Evolutionary conservation across 2,113 vertebrate genomes (phyloP), one percentile per base, ranked within the genome.

Genomic region (Hyla sarda): DNA sequence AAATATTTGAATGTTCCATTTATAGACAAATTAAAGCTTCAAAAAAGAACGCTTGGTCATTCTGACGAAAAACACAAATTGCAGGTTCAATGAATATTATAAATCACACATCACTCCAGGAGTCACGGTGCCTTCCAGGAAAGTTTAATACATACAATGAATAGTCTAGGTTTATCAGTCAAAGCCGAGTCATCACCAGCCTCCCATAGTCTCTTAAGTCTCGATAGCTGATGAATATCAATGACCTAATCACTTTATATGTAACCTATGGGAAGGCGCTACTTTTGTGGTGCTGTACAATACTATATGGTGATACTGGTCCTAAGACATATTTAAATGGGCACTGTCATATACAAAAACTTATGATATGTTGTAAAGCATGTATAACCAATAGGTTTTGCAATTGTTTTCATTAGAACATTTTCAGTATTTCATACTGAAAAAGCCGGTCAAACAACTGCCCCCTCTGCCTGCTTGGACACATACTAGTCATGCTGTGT

Each of bases 101-200:
- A 32, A 79, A 25, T 37, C 54, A 41, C 2, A 25, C 56, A 62
- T 62, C 54, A 12, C 13, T 14, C 30, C 52, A 58, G 50, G 30
- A 60, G 77, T 45, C 19, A 10, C 16, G 1, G 34, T 45, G 54
- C 34, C 77, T 62, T 80, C 77, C 77, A 45, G 80, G 80, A 82
- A 67, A 17, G 19, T 25, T 3, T 48, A 47, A 65, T 82, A 67
- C 16, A 30, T 28, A 10, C 14, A 48, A 67, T 16, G 37, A 48
- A 82, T 48, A 32, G 58, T 21, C 80, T 82, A 47, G 14, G 7
- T 82, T 32, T 69, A 82, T 34, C 58, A 37, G 60, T 69, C 80
- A 32, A 16, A 13, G 37, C 58, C 50, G 79, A 82, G 41, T 82
- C 80, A 50, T 82, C 60, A 25, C 9, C 47, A n/a, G 60, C 41